Evolutionary conservation across 2,113 vertebrate species (phyloP).

Genomic region (Ochotona curzoniae): DNA sequence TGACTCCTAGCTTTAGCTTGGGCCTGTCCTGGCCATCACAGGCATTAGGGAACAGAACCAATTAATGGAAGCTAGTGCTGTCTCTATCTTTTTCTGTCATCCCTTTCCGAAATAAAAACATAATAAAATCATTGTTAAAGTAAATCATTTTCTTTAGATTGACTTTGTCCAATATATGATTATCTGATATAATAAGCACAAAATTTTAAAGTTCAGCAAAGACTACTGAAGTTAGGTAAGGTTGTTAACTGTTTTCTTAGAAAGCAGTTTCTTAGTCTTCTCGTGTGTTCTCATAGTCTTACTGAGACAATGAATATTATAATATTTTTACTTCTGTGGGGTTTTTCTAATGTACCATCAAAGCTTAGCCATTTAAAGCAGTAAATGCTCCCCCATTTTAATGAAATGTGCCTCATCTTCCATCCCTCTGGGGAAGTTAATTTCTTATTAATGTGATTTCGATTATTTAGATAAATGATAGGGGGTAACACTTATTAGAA

Average conservation of each 20-base stretch:
- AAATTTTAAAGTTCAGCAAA: neutral
- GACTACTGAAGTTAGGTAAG: neutral
- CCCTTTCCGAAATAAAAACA: too few species aligned
- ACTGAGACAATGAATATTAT: neutral
- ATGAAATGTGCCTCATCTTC: neutral
- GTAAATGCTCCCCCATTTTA: neutral
- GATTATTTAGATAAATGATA: conserved; percentile 33
- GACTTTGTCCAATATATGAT: neutral
- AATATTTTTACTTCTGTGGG: conserved; percentile 15
- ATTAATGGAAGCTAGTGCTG: too few species aligned
- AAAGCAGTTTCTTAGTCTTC: neutral
- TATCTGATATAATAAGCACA: neutral
- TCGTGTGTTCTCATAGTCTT: neutral
- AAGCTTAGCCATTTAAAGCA: neutral
- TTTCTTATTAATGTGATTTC: conserved; percentile 44
- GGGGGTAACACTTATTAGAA: neutral
- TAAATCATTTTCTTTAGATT: too few species aligned
- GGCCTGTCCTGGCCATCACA: too few species aligned
- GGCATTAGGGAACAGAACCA: too few species aligned
- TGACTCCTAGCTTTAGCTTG: too few species aligned
- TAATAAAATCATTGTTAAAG: too few species aligned
- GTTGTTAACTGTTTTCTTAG: neutral
- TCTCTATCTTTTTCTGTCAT: too few species aligned
- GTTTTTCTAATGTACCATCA: neutral
- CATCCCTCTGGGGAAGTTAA: neutral